phyloP scores from a whole-genome alignment of 37 sponge, comb jelly and placozoan genomes.

The Cladorhizidae sp. region DNA sequence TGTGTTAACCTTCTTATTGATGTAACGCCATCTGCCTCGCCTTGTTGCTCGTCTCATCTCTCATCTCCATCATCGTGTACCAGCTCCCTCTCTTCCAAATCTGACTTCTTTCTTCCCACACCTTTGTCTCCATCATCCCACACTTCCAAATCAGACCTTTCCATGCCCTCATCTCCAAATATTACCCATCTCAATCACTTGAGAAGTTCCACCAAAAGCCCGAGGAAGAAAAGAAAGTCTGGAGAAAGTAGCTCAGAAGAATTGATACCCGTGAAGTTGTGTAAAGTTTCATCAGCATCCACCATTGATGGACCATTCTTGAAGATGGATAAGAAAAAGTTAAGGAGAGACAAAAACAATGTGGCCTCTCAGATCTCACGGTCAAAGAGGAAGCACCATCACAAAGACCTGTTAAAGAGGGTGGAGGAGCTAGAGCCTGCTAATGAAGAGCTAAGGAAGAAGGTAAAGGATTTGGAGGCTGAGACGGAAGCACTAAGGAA shows the following conservation, averaged over 20 bases:
- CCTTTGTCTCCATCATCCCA: neutral
- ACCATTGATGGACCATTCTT: neutral
- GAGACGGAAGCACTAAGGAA: conserved; percentile 52
- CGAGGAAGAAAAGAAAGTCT: conserved; percentile 1
- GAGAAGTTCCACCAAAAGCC: neutral
- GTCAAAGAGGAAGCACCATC: conserved; percentile 36
- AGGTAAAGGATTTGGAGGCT: conserved; percentile 28
- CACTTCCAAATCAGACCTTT: neutral
- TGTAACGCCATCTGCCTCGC: neutral
- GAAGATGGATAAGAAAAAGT: conserved; percentile 6
- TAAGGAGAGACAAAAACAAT: conserved; percentile 63
- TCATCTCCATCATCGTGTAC: neutral
- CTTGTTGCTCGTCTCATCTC: neutral
- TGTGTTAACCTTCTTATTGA: neutral
- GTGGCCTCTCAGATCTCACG: conserved; percentile 57
- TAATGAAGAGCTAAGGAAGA: conserved; percentile 32
- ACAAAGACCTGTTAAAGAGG: conserved; percentile 8
- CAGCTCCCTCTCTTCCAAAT: neutral
- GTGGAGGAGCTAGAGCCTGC: conserved; percentile 43
- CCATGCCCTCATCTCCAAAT: neutral
- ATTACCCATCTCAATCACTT: neutral
- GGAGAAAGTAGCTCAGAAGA: neutral
- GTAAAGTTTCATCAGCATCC: neutral
- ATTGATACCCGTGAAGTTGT: neutral
- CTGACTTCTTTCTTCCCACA: neutral